Conservation (phyloP, 2,113 vertebrate species). For the Trinectes maculatus region DNA sequence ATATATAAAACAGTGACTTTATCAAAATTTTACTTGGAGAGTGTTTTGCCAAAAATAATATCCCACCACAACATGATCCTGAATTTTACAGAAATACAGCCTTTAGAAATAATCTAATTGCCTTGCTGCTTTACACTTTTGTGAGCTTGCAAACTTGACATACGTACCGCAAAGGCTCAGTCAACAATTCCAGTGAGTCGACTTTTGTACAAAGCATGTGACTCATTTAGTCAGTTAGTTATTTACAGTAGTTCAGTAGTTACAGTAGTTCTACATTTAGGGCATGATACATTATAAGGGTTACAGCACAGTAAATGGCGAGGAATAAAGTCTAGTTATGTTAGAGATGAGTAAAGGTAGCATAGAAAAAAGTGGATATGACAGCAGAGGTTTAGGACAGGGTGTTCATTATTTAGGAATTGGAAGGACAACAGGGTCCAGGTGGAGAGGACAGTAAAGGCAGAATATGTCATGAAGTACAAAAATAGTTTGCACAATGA, state of each 20-base stretch:
- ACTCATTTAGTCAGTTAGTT: neutral
- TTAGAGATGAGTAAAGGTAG: neutral
- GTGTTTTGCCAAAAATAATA: neutral
- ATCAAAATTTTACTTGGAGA: neutral
- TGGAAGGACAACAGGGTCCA: slow-evolving; percentile 11
- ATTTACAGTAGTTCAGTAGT: neutral
- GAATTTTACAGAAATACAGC: neutral
- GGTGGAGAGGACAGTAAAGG: slow-evolving; percentile 10
- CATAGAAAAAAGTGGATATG: slow-evolving; percentile 8
- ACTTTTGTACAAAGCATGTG: neutral
- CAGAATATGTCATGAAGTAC: neutral
- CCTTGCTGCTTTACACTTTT: neutral
- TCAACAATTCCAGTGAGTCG: neutral
- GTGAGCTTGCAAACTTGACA: neutral
- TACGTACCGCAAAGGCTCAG: neutral
- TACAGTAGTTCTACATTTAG: no score
- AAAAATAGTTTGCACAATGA: neutral
- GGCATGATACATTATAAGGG: neutral
- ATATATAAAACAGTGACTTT: neutral
- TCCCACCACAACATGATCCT: neutral
- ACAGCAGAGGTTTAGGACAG: slow-evolving; percentile 1
- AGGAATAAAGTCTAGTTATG: neutral
- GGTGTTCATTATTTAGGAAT: neutral
- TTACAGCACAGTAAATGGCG: neutral
- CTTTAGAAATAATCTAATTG: neutral